These are phyloP conservation scores for Drosophila insularis DNA, from an alignment of 1,140 invertebrate genomes.

Conservation along the genomic window DNA sequence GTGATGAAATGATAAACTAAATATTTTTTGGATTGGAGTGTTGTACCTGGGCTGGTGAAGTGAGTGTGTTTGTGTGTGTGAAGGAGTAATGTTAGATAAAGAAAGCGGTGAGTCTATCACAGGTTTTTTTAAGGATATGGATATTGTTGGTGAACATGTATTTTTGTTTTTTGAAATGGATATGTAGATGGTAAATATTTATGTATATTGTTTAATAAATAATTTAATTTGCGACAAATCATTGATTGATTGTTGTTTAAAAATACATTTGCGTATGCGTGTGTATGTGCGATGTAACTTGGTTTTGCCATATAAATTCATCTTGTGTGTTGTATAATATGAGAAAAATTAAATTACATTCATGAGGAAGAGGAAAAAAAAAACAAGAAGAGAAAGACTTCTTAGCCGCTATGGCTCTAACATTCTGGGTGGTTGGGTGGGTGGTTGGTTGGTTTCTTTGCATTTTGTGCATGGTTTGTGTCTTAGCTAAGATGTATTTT, in stretches of 20 bases:
- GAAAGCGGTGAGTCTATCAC: slow-evolving; percentile 63
- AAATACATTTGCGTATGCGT: slow-evolving; percentile 35
- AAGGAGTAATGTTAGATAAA: slow-evolving; percentile 5
- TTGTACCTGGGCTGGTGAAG: background rate
- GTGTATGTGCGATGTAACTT: slow-evolving; percentile 18
- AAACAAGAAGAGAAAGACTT: slow-evolving; percentile 1
- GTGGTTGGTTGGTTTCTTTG: background rate
- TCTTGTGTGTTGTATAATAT: slow-evolving; percentile 2
- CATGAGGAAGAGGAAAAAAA: background rate
- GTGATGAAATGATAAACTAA: slow-evolving; percentile 42
- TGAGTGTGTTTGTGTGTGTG: too few species aligned
- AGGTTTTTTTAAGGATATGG: slow-evolving; percentile 45
- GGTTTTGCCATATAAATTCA: slow-evolving; percentile 47
- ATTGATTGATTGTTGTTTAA: slow-evolving; percentile 44
- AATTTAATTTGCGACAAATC: slow-evolving; percentile 69
- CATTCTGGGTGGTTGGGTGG: slow-evolving; percentile 27
- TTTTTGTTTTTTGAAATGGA: background rate
- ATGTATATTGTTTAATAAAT: slow-evolving; percentile 57
- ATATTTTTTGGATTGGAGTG: slow-evolving; percentile 36
- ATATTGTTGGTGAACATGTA: slow-evolving; percentile 9
- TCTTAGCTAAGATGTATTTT: slow-evolving; percentile 83
- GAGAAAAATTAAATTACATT: slow-evolving; percentile 4
- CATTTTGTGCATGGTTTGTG: slow-evolving; percentile 32
- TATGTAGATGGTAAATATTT: slow-evolving; percentile 8
- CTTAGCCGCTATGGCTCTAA: background rate